A percentile compares a stretch with the other conserved stretches of the same genome.
phyloP scores from a whole-genome alignment of 2,888 invertebrate genomes.

The Tachina lurida region DNA sequence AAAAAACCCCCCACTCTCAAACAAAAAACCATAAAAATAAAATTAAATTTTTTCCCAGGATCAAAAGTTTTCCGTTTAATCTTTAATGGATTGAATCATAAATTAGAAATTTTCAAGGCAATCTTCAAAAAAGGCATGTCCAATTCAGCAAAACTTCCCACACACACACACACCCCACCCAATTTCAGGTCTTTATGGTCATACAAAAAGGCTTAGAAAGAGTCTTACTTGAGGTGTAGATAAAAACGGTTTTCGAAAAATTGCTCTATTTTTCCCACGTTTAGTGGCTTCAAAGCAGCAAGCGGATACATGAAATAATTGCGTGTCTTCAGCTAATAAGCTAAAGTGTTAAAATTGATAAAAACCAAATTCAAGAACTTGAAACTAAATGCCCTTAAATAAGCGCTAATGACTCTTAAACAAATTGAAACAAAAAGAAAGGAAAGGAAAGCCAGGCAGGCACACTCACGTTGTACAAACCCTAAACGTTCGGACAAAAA shows the following conservation, averaged over 20 bases:
- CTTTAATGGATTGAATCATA: slow-evolving; percentile 72
- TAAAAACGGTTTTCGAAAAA: slow-evolving; percentile 10
- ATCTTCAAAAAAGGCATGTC: slow-evolving; percentile 41
- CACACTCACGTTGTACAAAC: slow-evolving; percentile 26
- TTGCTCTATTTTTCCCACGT: slow-evolving; percentile 81
- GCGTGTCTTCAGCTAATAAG: slow-evolving; percentile 66
- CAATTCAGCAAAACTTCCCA: slow-evolving; percentile 77
- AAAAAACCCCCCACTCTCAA: too few species aligned
- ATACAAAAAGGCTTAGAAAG: slow-evolving; percentile 13
- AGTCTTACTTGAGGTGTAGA: slow-evolving; percentile 20
- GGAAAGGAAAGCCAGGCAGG: slow-evolving; percentile 18
- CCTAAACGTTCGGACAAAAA: slow-evolving; percentile 33
- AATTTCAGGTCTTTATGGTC: slow-evolving; percentile 31
- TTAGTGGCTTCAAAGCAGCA: background rate
- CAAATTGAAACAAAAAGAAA: slow-evolving; percentile 39
- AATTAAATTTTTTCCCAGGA: slow-evolving; percentile 55
- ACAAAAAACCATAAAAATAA: too few species aligned
- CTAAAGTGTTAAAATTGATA: slow-evolving; percentile 62
- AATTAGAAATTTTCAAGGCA: slow-evolving; percentile 72
- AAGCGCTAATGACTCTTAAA: slow-evolving; percentile 59
- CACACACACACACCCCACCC: slow-evolving; percentile 80
- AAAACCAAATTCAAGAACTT: slow-evolving; percentile 39
- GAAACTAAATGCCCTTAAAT: slow-evolving; percentile 66
- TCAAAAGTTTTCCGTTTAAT: slow-evolving; percentile 8
- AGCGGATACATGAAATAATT: slow-evolving; percentile 8